Evolutionary conservation across 2,888 invertebrate species (phyloP), one percentile per base, ranked within the genome.

Genomic region (Tetrapedia diversipes): DNA sequence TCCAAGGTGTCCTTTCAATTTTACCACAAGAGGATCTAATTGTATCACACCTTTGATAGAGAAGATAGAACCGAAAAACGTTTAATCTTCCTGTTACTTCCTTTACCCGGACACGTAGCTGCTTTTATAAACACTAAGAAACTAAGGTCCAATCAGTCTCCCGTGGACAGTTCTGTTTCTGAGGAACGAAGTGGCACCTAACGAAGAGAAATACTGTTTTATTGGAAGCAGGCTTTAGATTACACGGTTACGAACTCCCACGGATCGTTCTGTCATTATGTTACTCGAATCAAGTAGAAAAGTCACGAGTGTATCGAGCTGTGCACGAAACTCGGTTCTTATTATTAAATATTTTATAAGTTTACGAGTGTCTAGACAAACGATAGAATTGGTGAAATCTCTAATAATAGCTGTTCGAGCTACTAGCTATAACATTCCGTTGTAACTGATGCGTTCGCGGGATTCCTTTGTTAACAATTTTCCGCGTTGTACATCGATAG

Each of bases 151-250:
- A 51, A 51, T 63, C 51, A 47, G 24, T 27, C 57, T 19, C 37
- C 45, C 34, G 34, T 22, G 8, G 34, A 32, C 57, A 59, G 43
- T 57, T 27, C 45, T 14, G 34, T 66, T 66, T 51, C 19, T 16
- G 24, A 34, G 19, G 45, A 29, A 66, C 19, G 59, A 37, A 37
- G 59, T 14, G 19, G 16, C 27, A 16, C 19, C 45, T 66, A 51
- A 29, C 45, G 34, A 22, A 59, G 56, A 37, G 29, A 59, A 66
- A 22, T 64, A 53, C 45, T n/a, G 32, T 8, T 32, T 45, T 45
- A 32, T 45, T 22, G 45, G 11, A 14, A 60, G 32, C 2, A 10
- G 10, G 11, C 22, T 32, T 60, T 16, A 32, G 45, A 29, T 45
- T 43, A 41, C 32, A 22, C 11, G 22, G 8, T 45, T 45, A 22